Evolutionary conservation across 2,888 invertebrate genomes (phyloP), one percentile per base, ranked within the genome.

Genomic region (Anorthoa munda): DNA sequence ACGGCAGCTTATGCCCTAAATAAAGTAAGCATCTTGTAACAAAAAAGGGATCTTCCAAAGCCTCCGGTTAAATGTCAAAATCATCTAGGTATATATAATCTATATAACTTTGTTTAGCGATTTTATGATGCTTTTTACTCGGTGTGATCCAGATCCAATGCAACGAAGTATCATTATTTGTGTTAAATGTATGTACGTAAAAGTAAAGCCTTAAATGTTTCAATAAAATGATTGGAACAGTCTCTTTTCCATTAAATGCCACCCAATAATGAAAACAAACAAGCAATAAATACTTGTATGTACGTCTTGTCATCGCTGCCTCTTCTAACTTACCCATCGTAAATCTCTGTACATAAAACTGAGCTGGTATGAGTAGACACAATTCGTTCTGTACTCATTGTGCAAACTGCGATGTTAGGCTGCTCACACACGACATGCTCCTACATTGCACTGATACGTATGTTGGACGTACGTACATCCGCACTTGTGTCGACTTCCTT

Each of bases 331-430:
- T 66, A 7, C 0, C 9, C 61, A 17, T 31, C 65, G 18, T 51
- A 76, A 83, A 86, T 80, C 77, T 77, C 56, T 58, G 70, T 77
- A 76, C 80, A 85, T 83, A 84, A 86, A 80, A 84, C 78, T 84
- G 79, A 86, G 85, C 77, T 74, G 80, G 78, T 87, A 88, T 82
- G 83, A 87, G 82, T 88, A 87, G 77, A 84, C 82, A 83, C 88
- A 87, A 88, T 89, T 90, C 86, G 86, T 88, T 78, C 81, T 73
- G 72, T 85, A 85, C 87, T 87, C 89, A 90, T 90, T 89, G 91
- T 88, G 86, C 87, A 90, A 88, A 83, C 86, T 84, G 87, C 86
- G 86, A 88, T 87, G 86, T 84, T 83, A 86, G 86, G 86, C 78
- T 21, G 81, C 83, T 78, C 79, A 72, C 88, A 83, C 77, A 82